Evolutionary conservation across 2,888 invertebrate species (phyloP).

Genomic region (Tenthredo amoena): DNA sequence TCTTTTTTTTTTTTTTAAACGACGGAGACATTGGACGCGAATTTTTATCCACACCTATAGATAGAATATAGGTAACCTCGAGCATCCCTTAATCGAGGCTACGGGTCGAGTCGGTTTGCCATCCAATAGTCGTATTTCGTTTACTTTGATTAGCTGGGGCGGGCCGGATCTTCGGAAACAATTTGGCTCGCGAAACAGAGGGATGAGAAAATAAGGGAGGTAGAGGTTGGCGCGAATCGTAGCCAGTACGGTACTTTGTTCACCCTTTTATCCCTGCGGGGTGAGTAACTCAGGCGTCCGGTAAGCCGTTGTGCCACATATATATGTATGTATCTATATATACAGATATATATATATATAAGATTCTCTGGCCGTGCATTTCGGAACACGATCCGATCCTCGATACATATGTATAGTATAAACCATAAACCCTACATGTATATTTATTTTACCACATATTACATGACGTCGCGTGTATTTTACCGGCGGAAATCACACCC

Average conservation of each 20-base stretch:
- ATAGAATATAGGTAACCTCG: background rate
- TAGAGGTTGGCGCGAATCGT: slow-evolving; percentile 19
- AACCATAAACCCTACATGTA: background rate
- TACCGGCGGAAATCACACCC: background rate
- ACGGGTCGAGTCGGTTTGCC: slow-evolving; percentile 18
- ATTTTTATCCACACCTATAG: background rate
- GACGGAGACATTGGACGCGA: background rate
- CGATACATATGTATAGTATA: background rate
- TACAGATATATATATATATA: background rate
- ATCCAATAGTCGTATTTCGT: slow-evolving; percentile 61
- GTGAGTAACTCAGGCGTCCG: slow-evolving; percentile 41
- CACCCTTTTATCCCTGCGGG: slow-evolving; percentile 45
- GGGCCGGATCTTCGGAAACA: slow-evolving; percentile 40
- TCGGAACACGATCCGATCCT: background rate
- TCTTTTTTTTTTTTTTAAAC: background rate
- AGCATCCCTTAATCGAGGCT: slow-evolving; percentile 24
- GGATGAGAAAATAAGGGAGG: slow-evolving; percentile 48
- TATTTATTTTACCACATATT: slow-evolving; percentile 14
- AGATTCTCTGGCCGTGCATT: background rate
- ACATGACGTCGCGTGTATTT: background rate
- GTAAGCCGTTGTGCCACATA: slow-evolving; percentile 12
- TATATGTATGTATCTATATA: background rate
- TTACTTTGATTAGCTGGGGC: slow-evolving; percentile 62
- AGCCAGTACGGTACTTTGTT: slow-evolving; percentile 36
- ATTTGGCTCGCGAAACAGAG: slow-evolving; percentile 42